Base-by-base conservation (phyloP, 2,888 invertebrate genomes). In the Brenthis daphne region DNA sequence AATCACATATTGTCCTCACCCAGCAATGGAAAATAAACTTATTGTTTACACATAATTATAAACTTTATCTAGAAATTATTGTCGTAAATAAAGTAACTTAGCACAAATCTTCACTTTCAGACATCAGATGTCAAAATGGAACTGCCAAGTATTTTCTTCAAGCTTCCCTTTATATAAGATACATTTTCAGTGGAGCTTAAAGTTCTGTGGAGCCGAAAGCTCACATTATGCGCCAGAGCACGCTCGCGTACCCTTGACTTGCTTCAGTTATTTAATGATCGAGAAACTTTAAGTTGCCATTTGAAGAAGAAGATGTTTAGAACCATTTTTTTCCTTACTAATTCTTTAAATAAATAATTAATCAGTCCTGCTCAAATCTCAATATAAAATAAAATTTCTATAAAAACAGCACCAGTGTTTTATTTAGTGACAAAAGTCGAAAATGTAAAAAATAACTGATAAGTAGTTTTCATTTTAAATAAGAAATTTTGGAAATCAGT, bases 101-200 rank as follows among this genome's bases (percentile, higher is more conserved):
- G 54, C 55, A 57, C 29, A 48, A 14, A 54, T 29, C 43, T 51
- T 57, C 47, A 57, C 70, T 48, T 24, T 51, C 51, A 56, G 68
- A 74, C 77, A 73, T 75, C 71, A 73, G 71, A 75, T 70, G 68
- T 69, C 73, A 74, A 76, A 77, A 76, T 73, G 69, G 29, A 61
- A 85, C 86, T 86, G 84, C 78, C 76, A 68, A 74, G 70, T 64
- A 16, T 72, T 73, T 65, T 72, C 73, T 73, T 74, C 63, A 74
- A 61, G 64, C 70, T 67, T 73, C 75, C 77, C 77, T 82, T 29
- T 85, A 82, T 85, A 86, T 84, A 81, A 75, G 74, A 77, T 78
- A 80, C 74, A 68, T 76, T 75, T 77, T 76, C 84, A 82, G 51
- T 82, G 79, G 75, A 81, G 85, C 86, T 76, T 82, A 86, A 86